Base-by-base conservation (phyloP, 2,113 vertebrate species). In the Mola mola region DNA sequence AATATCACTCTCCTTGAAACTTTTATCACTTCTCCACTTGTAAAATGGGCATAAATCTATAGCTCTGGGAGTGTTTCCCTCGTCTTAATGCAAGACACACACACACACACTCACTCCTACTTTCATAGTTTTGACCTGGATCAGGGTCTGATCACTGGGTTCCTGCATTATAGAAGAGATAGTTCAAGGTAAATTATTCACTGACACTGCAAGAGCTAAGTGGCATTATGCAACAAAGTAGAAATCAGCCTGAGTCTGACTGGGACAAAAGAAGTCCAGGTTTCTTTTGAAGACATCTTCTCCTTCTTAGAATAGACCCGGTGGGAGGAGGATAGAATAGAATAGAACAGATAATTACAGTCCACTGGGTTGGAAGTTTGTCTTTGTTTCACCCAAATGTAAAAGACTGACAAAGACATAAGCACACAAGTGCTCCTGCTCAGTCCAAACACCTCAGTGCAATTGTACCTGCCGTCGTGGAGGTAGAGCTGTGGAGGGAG, bases 401-500 rank as follows among this genome's bases (percentile, higher is more conserved):
- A 15, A 33, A 33, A 33, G 2, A 33, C 29, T 10, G 8, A 33
- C 2, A 33, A 11, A 11, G 7, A 11, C 29, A 8, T 33, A 11
- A 34, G n/a, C n/a, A 29, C 28, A 13, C 31, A 47, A 58, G n/a
- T 0, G 2, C 31, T 51, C 24, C 24, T 3, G 19, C 47, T 15
- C 43, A 61, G 49, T 15, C 24, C 36, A 49, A 70, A 58, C 61
- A 15, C 52, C 68, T 65, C 4, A 5, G 34, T 1, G 8, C 3
- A 0, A 15, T 12, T 66, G 90, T 92, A 98, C 97, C 97, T 98
- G 81, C 95, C 96, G 50, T 99, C 96, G 0, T 97, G 97, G 61
- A 97, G 95, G 89, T 98, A 97, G 16, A 94, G 91, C 70, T 96
- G 97, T 33, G 95, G 95, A 33, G 95, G 94, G 3, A 89, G 93